phyloP scores from a whole-genome alignment of 2,888 invertebrate genomes.

The Morpho helenor region DNA sequence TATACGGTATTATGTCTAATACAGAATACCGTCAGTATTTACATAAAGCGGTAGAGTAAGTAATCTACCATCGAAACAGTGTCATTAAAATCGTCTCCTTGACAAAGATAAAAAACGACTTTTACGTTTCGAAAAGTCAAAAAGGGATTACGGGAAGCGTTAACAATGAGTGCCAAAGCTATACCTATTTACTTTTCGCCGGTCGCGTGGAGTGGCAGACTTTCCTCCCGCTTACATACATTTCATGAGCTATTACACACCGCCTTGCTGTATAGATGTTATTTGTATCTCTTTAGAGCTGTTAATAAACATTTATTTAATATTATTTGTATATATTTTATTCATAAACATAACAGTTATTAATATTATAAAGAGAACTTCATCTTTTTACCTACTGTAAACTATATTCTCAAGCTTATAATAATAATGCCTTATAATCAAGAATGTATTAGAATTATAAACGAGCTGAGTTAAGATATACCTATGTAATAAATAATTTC shows the following conservation, averaged over 20 bases:
- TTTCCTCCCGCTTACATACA: conserved; percentile 71
- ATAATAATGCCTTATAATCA: too few species aligned
- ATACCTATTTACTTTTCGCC: conserved; percentile 53
- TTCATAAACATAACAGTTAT: too few species aligned
- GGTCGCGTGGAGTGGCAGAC: conserved; percentile 53
- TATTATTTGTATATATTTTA: too few species aligned
- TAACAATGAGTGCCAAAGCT: conserved; percentile 56
- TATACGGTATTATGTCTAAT: too few species aligned
- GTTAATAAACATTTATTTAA: conserved; percentile 13
- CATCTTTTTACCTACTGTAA: too few species aligned
- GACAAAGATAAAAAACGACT: conserved; percentile 47
- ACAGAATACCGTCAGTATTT: too few species aligned
- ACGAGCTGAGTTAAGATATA: too few species aligned
- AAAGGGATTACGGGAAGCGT: conserved; percentile 55
- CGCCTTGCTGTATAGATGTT: conserved; percentile 47
- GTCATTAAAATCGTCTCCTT: conserved; percentile 5
- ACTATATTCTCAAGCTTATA: too few species aligned
- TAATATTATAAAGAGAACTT: too few species aligned
- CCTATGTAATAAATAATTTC: too few species aligned
- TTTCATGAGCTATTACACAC: conserved; percentile 77
- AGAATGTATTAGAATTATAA: too few species aligned
- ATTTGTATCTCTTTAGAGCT: conserved; percentile 39
- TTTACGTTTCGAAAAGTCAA: conserved; percentile 48
- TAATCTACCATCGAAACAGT: neutral
- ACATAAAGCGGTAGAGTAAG: neutral